Conservation (phyloP, 2,797 vertebrate genomes). For the Micrastur ruficollis region DNA sequence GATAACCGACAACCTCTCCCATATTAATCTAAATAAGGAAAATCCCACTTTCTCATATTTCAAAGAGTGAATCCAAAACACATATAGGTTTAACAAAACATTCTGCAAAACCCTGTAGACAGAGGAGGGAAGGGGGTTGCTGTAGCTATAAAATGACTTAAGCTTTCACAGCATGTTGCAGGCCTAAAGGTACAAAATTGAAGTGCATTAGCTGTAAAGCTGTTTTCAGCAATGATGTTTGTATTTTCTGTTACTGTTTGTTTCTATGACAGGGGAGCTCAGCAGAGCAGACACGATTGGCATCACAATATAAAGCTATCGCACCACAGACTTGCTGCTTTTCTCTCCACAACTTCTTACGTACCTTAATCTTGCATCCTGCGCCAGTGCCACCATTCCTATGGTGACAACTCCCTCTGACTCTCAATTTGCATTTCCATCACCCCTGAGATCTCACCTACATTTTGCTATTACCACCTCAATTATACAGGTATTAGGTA, state of each 20-base stretch:
- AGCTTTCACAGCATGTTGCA: background rate
- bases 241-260: background rate
- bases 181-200: background rate
- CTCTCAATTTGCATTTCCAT: background rate
- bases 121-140: background rate
- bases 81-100: background rate
- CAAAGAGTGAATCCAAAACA: background rate
- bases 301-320: background rate
- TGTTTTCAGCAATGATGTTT: background rate
- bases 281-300: background rate
- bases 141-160: background rate
- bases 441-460: background rate
- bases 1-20: background rate
- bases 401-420: background rate
- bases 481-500: background rate
- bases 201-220: background rate
- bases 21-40: background rate
- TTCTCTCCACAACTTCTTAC: fast-evolving
- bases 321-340: background rate
- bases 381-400: background rate
- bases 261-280: background rate
- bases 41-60: background rate
- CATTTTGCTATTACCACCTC: background rate
- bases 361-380: background rate
- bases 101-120: background rate